phyloP scores from a whole-genome alignment of 2,888 invertebrate genomes.

The Nysson spinosus region DNA sequence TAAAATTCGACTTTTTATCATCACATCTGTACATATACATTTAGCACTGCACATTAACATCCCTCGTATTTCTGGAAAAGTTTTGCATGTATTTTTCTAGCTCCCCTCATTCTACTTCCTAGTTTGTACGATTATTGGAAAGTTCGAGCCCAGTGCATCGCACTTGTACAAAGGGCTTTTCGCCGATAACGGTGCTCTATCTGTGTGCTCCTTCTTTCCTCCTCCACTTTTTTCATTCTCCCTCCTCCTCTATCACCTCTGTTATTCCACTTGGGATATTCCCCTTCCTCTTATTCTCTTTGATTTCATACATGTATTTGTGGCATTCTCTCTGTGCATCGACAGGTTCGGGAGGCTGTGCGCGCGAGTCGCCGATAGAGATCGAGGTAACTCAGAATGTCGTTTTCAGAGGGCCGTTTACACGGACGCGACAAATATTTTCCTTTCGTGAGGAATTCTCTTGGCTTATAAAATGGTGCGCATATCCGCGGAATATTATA shows the following conservation, averaged over 20 bases:
- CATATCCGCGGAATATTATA: too few species aligned
- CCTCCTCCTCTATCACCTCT: constrained; percentile 2
- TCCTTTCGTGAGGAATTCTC: not conserved
- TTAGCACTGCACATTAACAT: too few species aligned
- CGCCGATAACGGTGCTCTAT: constrained; percentile 46
- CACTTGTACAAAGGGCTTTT: constrained; percentile 49
- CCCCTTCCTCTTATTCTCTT: constrained; percentile 12
- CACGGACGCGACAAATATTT: not conserved
- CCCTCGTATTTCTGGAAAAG: too few species aligned
- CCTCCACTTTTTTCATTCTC: constrained; percentile 3
- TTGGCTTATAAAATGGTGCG: not conserved
- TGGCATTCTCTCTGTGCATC: constrained; percentile 19
- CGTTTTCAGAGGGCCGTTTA: constrained; percentile 10
- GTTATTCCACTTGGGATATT: too few species aligned
- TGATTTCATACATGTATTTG: constrained; percentile 21
- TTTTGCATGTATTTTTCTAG: constrained; percentile 33
- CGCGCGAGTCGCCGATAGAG: constrained; percentile 13
- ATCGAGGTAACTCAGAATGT: constrained; percentile 8
- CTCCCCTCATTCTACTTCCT: constrained; percentile 18
- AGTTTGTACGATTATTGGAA: constrained; percentile 52
- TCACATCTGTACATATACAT: too few species aligned
- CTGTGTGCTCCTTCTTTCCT: constrained; percentile 21
- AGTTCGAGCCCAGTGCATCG: constrained; percentile 56
- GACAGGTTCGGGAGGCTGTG: constrained; percentile 3
- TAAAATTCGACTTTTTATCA: too few species aligned